These are phyloP conservation scores for Mercenaria mercenaria DNA, from an alignment of 1,140 invertebrate genomes.

Conservation along the genomic window DNA sequence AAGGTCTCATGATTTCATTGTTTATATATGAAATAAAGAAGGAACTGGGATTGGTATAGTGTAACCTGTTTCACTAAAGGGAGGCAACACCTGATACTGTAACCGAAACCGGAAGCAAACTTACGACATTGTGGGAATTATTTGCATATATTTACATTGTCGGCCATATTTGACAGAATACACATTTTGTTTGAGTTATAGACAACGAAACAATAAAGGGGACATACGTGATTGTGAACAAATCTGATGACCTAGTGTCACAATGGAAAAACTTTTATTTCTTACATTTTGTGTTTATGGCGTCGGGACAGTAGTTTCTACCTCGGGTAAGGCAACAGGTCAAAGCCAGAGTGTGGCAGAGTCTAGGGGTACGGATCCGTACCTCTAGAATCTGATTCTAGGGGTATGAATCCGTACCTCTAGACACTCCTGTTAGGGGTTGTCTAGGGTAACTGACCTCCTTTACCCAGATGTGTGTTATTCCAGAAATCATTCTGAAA, in stretches of 20 bases:
- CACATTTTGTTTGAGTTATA: conserved; percentile 22
- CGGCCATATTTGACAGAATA: conserved; percentile 53
- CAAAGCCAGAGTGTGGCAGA: too few species aligned
- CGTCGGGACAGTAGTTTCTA: conserved; percentile 12
- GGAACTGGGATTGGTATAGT: too few species aligned
- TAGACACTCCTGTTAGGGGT: too few species aligned
- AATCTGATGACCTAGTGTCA: conserved; percentile 26
- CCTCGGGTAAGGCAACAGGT: conserved; percentile 24
- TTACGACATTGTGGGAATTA: conserved; percentile 22
- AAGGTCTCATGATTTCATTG: too few species aligned
- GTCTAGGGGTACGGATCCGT: neutral
- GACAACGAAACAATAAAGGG: neutral
- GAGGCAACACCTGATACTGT: too few species aligned
- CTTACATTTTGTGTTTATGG: neutral
- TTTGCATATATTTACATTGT: conserved; percentile 60
- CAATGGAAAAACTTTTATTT: conserved; percentile 31
- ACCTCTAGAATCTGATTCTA: neutral
- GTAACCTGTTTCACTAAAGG: too few species aligned
- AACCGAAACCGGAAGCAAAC: conserved; percentile 45
- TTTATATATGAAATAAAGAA: too few species aligned
- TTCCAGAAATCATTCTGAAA: neutral
- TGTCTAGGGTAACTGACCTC: neutral
- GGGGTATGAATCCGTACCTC: neutral
- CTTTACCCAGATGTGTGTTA: neutral
- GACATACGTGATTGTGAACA: neutral